Conservation (phyloP, 2,888 invertebrate species). For the Gymnocheta viridis region DNA sequence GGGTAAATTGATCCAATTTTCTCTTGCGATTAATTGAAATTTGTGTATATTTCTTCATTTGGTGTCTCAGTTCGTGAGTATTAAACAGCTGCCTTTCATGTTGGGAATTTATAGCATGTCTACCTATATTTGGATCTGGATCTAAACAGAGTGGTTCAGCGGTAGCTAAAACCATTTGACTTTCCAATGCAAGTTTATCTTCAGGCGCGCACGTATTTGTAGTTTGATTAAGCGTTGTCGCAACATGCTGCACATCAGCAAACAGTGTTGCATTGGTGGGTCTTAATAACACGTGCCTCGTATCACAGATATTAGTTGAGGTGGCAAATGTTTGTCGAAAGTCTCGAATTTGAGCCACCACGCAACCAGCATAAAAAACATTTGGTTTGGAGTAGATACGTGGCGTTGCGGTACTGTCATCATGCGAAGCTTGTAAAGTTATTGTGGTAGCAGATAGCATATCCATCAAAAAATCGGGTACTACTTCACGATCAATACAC, state of each 20-base stretch:
- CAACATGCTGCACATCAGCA: slow-evolving; percentile 82
- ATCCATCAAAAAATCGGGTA: slow-evolving; percentile 93
- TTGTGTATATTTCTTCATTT: slow-evolving; percentile 91
- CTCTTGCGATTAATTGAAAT: slow-evolving; percentile 92
- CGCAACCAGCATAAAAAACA: slow-evolving; percentile 95
- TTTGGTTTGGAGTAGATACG: slow-evolving; percentile 84
- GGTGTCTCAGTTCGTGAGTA: slow-evolving; percentile 88
- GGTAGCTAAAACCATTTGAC: slow-evolving; percentile 92
- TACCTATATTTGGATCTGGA: slow-evolving; percentile 91
- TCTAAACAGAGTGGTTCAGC: slow-evolving; percentile 94
- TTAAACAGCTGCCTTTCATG: slow-evolving; percentile 89
- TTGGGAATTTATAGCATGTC: slow-evolving; percentile 89
- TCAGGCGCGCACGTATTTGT: slow-evolving; percentile 73
- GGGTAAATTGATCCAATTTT: slow-evolving; percentile 92
- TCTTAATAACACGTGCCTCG: slow-evolving; percentile 92
- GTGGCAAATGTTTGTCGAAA: slow-evolving; percentile 91
- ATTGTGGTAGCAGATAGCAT: slow-evolving; percentile 89
- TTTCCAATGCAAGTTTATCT: slow-evolving; percentile 84
- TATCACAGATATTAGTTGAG: slow-evolving; percentile 88
- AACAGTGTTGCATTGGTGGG: slow-evolving; percentile 91
- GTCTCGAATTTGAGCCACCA: slow-evolving; percentile 95
- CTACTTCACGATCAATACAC: slow-evolving; percentile 94
- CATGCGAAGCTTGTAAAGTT: slow-evolving; percentile 74
- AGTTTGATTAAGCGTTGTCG: slow-evolving; percentile 71
- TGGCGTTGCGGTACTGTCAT: slow-evolving; percentile 75